These are phyloP conservation scores for Setophaga petechia DNA, from an alignment of 2,113 vertebrate genomes.

Conservation along the genomic window DNA sequence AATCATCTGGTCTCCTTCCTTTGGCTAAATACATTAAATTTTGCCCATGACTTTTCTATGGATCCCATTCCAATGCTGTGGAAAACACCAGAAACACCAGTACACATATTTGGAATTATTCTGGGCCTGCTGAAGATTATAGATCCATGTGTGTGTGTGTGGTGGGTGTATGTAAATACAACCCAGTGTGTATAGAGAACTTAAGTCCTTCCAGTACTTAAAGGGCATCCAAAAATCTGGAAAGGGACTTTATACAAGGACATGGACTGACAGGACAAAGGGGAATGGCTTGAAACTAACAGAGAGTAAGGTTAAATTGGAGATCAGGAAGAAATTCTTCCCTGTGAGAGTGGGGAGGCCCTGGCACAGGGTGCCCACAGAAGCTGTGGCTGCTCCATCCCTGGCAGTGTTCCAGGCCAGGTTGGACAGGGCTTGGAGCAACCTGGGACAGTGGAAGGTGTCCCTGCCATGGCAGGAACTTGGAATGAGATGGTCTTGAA, in stretches of 20 bases:
- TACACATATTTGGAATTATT: background rate
- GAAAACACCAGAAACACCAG: background rate
- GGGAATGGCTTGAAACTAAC: background rate
- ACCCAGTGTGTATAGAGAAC: background rate
- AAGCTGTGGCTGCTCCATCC: background rate
- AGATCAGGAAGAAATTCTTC: background rate
- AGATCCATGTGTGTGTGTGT: background rate
- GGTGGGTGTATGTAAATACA: background rate
- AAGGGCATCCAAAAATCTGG: background rate
- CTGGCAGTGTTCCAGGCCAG: accelerated
- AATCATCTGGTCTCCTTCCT: background rate
- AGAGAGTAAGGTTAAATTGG: background rate
- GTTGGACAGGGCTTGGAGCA: accelerated
- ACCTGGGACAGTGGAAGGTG: accelerated
- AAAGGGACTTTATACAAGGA: background rate
- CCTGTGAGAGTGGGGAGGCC: accelerated
- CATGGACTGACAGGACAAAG: background rate
- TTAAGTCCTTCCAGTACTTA: background rate
- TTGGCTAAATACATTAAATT: background rate
- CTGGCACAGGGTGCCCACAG: background rate
- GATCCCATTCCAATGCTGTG: background rate
- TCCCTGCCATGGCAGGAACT: background rate
- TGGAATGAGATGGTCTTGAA: background rate
- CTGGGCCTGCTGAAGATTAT: background rate
- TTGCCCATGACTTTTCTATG: background rate